phyloP scores from a whole-genome alignment of 2,888 invertebrate genomes.

The Phalera bucephala region DNA sequence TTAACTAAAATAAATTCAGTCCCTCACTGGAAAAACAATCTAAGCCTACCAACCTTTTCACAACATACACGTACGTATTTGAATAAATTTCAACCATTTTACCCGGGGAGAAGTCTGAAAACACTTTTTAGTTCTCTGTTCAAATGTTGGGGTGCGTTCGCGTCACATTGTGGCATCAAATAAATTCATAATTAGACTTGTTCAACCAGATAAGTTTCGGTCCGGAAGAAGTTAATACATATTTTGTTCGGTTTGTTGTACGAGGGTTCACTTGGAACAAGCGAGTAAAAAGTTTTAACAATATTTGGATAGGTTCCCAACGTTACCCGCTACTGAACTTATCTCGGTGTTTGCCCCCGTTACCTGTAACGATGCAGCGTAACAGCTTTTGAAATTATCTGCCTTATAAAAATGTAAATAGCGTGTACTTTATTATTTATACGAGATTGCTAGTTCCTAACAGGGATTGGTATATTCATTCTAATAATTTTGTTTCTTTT shows the following conservation, averaged over 20 bases:
- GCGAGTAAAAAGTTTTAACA: constrained; percentile 44
- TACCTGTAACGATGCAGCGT: constrained; percentile 4
- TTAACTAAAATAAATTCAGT: constrained; percentile 5
- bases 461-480: too few relatives aligned
- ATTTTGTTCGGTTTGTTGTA: not conserved
- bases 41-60: constrained; percentile 6
- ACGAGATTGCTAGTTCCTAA: too few relatives aligned
- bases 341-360: constrained; percentile 10
- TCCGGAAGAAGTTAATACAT: not conserved
- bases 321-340: constrained; percentile 36
- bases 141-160: constrained; percentile 10
- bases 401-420: too few relatives aligned
- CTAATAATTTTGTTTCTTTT: too few relatives aligned
- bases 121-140: constrained; percentile 1
- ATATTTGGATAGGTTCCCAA: constrained; percentile 45
- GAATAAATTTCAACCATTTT: constrained; percentile 9
- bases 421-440: too few relatives aligned
- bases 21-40: constrained; percentile 6
- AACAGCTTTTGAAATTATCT: not conserved
- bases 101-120: not conserved
- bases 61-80: constrained; percentile 5
- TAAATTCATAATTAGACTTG: constrained; percentile 1
- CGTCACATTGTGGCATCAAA: constrained; percentile 18
- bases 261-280: constrained; percentile 35
- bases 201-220: not conserved